Evolutionary conservation across 1,140 invertebrate genomes (phyloP).

Genomic region (Platorchestia sp.): DNA sequence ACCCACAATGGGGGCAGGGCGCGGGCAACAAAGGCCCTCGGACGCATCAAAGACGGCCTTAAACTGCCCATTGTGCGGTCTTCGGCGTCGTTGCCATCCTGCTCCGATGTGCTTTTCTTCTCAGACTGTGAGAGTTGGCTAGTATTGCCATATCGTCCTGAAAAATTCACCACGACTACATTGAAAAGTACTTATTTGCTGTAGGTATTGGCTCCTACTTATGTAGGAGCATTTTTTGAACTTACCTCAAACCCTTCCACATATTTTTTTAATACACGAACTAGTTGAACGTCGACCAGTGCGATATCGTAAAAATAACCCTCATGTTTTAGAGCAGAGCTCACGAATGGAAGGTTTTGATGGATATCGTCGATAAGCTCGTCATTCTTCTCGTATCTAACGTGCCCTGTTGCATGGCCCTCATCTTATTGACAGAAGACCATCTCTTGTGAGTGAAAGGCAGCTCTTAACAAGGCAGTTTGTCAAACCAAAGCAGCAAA

Average conservation of each 20-base stretch:
- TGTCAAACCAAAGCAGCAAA: slow-evolving; percentile 49
- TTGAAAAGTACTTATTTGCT: neutral
- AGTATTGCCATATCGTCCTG: neutral
- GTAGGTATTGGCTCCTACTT: neutral
- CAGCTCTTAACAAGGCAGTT: slow-evolving; percentile 44
- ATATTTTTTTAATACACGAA: neutral
- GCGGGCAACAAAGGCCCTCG: neutral
- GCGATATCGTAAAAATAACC: neutral
- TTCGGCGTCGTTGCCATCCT: neutral
- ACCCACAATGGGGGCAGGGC: neutral
- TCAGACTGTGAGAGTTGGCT: neutral
- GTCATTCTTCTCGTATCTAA: neutral
- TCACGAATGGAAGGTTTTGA: neutral
- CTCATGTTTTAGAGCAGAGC: neutral
- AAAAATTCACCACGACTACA: neutral
- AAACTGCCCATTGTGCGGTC: slow-evolving; percentile 22
- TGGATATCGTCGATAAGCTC: slow-evolving; percentile 26
- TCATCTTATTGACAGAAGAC: neutral
- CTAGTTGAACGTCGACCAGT: neutral
- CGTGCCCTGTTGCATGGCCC: neutral
- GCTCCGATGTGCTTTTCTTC: neutral
- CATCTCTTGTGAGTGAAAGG: slow-evolving; percentile 36
- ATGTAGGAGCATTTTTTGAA: neutral
- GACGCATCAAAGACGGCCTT: slow-evolving; percentile 46
- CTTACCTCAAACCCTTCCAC: neutral